Evolutionary conservation across 2,113 vertebrate species (phyloP), one percentile per base, ranked within the genome.

Genomic region (Nibea albiflora): DNA sequence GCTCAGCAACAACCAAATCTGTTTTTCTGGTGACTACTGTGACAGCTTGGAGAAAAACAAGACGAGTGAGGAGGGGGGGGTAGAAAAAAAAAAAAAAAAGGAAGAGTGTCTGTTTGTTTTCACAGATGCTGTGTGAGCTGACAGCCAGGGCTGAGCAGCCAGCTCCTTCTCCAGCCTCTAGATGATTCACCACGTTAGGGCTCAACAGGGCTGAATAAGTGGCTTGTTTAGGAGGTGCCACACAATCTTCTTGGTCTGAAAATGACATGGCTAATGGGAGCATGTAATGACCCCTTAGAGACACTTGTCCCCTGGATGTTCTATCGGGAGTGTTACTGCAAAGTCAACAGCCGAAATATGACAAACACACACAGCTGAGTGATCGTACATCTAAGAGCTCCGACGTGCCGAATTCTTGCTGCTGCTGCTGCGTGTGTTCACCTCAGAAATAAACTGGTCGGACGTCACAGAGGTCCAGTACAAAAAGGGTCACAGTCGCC

Each of bases 1-100:
- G 62, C 58, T 81, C 67, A 50, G 58, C 80, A 84, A 84, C 78
- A 80, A 76, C 26, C 50, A 60, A 81, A 83, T 87, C 26, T 63
- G 72, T 73, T 80, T 87, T 85, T 77, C 64, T 76, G 54, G 76
- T 74, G 64, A 80, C 65, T 67, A 81, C 50, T 73, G 73, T 83
- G 72, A 88, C 90, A 91, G 79, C 82, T 86, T 78, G 50, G 57
- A 88, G 54, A 56, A 76, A 81, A 86, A 78, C 68, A 80, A 80
- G 60, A 73, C 12, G 11, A 74, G 54, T 4, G 56, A 79, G 69
- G n/a, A 4, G 17, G 6, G n/a, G 5, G 5, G 17, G 9, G 6
- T 1, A 6, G 31, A 5, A 5, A 1, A 5, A 6, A 1, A 31
- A 7, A 35, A 82, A 56, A 76, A 67, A 73, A 47, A 47, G 58